These are phyloP conservation scores for Cantharis rustica DNA, from an alignment of 2,888 invertebrate genomes.

Conservation along the genomic window DNA sequence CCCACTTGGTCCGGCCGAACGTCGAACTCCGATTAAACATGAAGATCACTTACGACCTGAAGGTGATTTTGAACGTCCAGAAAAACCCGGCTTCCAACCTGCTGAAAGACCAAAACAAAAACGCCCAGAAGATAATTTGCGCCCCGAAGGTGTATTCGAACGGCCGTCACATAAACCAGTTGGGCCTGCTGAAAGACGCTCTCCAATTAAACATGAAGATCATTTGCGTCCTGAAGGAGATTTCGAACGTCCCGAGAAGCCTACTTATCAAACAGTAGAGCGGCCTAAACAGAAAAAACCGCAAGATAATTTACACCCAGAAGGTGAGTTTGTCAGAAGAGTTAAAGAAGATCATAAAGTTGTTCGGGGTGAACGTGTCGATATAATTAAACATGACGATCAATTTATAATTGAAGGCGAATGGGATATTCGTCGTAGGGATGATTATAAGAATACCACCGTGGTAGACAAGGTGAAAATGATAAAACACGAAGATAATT, in stretches of 20 bases:
- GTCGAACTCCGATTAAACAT: conserved; percentile 49
- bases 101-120: conserved; percentile 58
- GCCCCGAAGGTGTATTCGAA: conserved; percentile 65
- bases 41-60: conserved; percentile 51
- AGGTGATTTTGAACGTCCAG: conserved; percentile 55
- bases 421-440: conserved; percentile 54
- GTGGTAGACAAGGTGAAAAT: conserved; percentile 63
- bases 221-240: conserved; percentile 64
- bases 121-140: conserved; percentile 66
- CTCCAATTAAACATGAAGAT: conserved; percentile 56
- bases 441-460: conserved; percentile 54
- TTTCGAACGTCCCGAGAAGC: conserved; percentile 57
- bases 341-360: conserved; percentile 54
- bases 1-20: conserved; percentile 47
- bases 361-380: conserved; percentile 66
- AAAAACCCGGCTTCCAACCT: conserved; percentile 53
- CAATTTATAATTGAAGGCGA: conserved; percentile 61
- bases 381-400: conserved; percentile 59
- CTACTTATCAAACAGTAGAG: conserved; percentile 57
- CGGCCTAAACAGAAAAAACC: conserved; percentile 59
- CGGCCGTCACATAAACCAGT: conserved; percentile 54
- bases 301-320: conserved; percentile 60
- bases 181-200: conserved; percentile 55
- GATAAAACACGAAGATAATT: conserved; percentile 61
- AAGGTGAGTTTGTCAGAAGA: conserved; percentile 58